phyloP scores from a whole-genome alignment of 2,113 vertebrate species.

The Sinocyclocheilus anophthalmus region DNA sequence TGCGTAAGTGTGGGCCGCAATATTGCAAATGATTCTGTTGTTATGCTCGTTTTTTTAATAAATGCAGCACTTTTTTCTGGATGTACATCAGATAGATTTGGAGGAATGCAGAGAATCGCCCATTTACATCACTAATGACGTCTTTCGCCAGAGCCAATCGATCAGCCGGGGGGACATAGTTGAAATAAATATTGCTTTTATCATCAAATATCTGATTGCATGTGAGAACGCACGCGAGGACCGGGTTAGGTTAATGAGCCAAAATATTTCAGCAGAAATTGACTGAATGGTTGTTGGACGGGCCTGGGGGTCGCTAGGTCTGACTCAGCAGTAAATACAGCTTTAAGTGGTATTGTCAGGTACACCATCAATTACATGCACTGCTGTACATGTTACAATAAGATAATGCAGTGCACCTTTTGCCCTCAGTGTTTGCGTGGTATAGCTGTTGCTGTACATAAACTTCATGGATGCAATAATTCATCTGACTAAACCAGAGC shows the following conservation, averaged over 20 bases:
- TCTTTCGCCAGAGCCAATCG: slow-evolving; percentile 37
- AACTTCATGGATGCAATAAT: background rate
- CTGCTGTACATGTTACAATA: slow-evolving; percentile 1
- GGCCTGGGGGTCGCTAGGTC: slow-evolving; percentile 1
- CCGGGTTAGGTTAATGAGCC: slow-evolving; percentile 7
- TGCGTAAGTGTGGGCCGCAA: slow-evolving; percentile 32
- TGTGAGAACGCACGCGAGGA: slow-evolving; percentile 21
- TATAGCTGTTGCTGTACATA: background rate
- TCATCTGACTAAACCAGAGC: background rate
- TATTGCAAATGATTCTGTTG: slow-evolving; percentile 32
- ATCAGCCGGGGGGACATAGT: slow-evolving; percentile 37
- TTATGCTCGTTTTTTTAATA: slow-evolving; percentile 30
- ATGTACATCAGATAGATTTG: slow-evolving; percentile 49
- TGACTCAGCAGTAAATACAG: too few species aligned
- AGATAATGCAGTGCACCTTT: slow-evolving; percentile 3
- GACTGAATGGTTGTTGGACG: slow-evolving; percentile 7
- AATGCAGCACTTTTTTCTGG: slow-evolving; percentile 30
- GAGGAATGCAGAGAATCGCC: slow-evolving; percentile 49
- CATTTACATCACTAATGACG: slow-evolving; percentile 56
- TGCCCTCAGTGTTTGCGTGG: background rate
- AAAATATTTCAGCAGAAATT: slow-evolving; percentile 27
- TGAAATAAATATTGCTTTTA: slow-evolving; percentile 40
- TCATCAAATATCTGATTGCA: slow-evolving; percentile 47
- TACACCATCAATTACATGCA: background rate
- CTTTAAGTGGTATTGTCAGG: slow-evolving; percentile 21